Conservation (phyloP, 2,888 invertebrate species). For the Cantharis flavilabris region DNA sequence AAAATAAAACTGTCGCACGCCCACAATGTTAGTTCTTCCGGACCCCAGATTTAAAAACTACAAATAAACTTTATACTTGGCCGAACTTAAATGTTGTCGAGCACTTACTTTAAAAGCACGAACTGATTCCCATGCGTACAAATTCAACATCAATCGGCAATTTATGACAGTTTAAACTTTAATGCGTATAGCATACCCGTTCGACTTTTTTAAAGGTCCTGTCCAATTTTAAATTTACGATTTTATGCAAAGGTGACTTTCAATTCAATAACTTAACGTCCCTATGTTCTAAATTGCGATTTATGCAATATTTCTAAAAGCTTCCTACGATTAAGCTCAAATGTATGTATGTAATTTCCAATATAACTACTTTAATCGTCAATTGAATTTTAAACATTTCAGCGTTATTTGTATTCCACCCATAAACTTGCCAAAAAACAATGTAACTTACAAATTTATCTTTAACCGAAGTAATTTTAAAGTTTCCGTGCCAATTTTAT, state of each 20-base stretch:
- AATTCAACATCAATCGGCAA: constrained; percentile 52
- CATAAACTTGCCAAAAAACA: constrained; percentile 22
- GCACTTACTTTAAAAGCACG: constrained; percentile 52
- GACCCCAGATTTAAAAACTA: constrained; percentile 45
- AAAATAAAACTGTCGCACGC: constrained; percentile 55
- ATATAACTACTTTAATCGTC: background rate
- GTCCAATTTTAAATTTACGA: constrained; percentile 32
- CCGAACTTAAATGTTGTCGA: constrained; percentile 49
- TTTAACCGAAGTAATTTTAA: constrained; percentile 10
- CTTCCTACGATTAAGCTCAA: background rate
- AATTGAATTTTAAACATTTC: constrained; percentile 10
- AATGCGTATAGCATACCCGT: constrained; percentile 12
- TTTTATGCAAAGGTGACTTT: constrained; percentile 32
- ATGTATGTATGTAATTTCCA: background rate
- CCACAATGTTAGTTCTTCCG: constrained; percentile 49
- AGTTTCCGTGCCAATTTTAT: constrained; percentile 12
- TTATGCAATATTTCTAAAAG: constrained; percentile 4
- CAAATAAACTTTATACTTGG: constrained; percentile 55
- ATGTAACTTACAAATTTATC: background rate
- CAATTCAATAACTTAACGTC: constrained; percentile 19
- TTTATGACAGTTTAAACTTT: constrained; percentile 53
- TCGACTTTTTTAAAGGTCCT: constrained; percentile 27
- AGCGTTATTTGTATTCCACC: constrained; percentile 15
- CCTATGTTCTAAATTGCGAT: background rate
- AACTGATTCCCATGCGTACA: constrained; percentile 45